A percentile compares a stretch with the other conserved stretches of the same genome.
Evolutionary conservation across 2,888 invertebrate species (phyloP).

Genomic region (Thymelicus sylvestris): DNA sequence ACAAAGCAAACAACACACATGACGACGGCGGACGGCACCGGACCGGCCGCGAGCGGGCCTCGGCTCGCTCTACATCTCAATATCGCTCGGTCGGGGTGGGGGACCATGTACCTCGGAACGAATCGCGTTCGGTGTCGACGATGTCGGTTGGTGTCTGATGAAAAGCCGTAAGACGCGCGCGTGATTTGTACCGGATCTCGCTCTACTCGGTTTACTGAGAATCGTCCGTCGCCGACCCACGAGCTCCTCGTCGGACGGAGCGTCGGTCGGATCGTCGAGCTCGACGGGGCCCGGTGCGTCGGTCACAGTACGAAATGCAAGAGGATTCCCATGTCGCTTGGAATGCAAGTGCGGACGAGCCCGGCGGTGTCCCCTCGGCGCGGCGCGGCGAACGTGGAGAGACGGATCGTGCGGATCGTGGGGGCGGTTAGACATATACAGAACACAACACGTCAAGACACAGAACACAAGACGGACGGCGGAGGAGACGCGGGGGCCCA

Average conservation of each 20-base stretch:
- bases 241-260: constrained; percentile 45
- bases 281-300: constrained; percentile 48
- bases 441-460: constrained; percentile 82
- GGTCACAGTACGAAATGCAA: constrained; percentile 66
- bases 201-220: constrained; percentile 42
- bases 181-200: constrained; percentile 61
- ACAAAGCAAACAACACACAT: constrained; percentile 81
- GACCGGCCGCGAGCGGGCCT: constrained; percentile 71
- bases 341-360: constrained; percentile 80
- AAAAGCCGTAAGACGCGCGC: constrained; percentile 62
- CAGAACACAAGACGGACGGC: constrained; percentile 79
- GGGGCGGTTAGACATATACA: constrained; percentile 72
- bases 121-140: constrained; percentile 76
- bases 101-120: constrained; percentile 86
- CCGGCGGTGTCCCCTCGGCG: constrained; percentile 66
- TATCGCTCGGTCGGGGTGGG: constrained; percentile 82
- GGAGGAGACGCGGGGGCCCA: constrained; percentile 67
- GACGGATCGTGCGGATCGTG: constrained; percentile 63
- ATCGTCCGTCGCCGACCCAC: constrained; percentile 44
- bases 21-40: constrained; percentile 66
- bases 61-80: constrained; percentile 85
- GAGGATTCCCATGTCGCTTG: constrained; percentile 84
- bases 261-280: constrained; percentile 53
- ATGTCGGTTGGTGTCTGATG: constrained; percentile 64
- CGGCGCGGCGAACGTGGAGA: constrained; percentile 63